Evolutionary conservation across 2,888 invertebrate species (phyloP).

Genomic region (Suillia variegata): DNA sequence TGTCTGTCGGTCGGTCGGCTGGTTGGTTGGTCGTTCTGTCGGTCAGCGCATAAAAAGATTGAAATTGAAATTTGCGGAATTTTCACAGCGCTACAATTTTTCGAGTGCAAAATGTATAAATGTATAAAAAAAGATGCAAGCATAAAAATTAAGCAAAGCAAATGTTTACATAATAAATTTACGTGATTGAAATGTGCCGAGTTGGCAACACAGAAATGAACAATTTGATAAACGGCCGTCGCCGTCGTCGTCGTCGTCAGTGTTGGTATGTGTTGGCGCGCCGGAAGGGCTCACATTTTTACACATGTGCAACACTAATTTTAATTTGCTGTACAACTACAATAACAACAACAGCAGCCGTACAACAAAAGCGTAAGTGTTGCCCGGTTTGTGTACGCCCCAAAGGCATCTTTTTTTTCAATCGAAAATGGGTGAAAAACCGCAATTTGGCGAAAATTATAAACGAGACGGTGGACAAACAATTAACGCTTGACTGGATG

Average conservation of each 20-base stretch:
- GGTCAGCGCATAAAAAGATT: conserved; percentile 39
- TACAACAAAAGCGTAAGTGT: conserved; percentile 14
- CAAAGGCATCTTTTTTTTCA: background rate
- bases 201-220: conserved; percentile 44
- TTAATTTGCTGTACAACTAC: conserved; percentile 48
- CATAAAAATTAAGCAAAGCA: conserved; percentile 44
- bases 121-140: background rate
- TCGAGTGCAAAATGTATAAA: background rate
- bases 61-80: conserved; percentile 47
- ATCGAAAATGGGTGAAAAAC: conserved; percentile 37
- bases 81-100: conserved; percentile 12
- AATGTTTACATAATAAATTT: conserved; percentile 59
- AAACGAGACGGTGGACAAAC: conserved; percentile 56
- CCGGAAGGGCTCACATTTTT: conserved; percentile 37
- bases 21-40: too few species aligned
- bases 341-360: too few species aligned
- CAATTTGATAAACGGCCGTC: conserved; percentile 10
- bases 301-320: conserved; percentile 41
- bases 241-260: too few species aligned
- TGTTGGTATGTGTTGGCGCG: too few species aligned
- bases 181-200: conserved; percentile 59
- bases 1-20: background rate
- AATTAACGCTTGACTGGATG: conserved; percentile 48
- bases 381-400: conserved; percentile 3
- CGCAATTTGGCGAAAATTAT: conserved; percentile 53